Base-by-base conservation (phyloP, 35 echinoderm and acorn worm species). In the Hemicentrotus pulcherrimus region DNA sequence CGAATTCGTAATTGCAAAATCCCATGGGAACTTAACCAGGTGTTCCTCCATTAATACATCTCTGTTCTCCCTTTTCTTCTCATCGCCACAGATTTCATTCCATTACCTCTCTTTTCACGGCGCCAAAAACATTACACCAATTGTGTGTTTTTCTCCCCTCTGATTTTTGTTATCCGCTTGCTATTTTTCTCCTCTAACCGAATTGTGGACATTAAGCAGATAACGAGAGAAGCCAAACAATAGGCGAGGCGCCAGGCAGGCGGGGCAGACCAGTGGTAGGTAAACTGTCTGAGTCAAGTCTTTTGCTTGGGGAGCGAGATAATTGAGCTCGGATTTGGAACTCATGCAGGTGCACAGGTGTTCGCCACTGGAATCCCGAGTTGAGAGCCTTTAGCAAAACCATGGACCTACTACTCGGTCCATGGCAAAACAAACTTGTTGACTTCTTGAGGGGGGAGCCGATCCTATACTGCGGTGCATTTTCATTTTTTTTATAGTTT, bases 181-280 rank as follows among this genome's bases (percentile, higher is more conserved):
- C 32, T 90, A 35, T 41, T 90, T 90, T 90, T 41, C 4, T 32
- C 32, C 88, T 45, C 46, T 45, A 90, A 15, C 14, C 46, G 88
- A 24, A 90, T 18, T 90, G 88, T 90, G 88, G 88, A 45, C 88
- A 90, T 47, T 90, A 90, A 47, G 88, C 88, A 45, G 88, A 90
- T 90, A 90, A 90, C 88, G 46, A 45, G 32, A 90, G 88, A 33
- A 2, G 88, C 32, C 46, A 47, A 90, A 90, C 88, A 90, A 90
- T 90, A 90, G 32, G 14, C 88, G 88, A 45, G 88, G 88, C 88
- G 88, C 32, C 88, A 28, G 31, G 14, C 88, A 90, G 88, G 88
- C 88, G 88, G 88, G 88, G 88, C 88, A 90, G 88, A 32, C 88
- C 65, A 28, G 31, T 31, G 88, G 4, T 90, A 41, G 46, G 88